These are phyloP conservation scores for Drosophila vallismaia DNA, from an alignment of 2,888 invertebrate species.

Conservation along the genomic window DNA sequence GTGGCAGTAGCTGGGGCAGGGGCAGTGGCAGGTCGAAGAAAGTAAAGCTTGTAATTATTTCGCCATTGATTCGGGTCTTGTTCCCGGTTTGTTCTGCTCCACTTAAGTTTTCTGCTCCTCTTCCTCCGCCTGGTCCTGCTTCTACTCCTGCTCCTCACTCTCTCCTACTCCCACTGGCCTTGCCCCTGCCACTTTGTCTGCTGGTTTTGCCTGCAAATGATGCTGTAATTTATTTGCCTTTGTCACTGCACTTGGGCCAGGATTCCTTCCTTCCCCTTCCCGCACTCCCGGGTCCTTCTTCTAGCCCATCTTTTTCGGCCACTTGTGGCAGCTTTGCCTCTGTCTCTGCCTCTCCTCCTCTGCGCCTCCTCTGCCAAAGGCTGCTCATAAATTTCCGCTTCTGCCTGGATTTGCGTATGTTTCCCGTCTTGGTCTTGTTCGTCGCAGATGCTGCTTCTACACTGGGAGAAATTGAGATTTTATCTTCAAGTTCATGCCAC, in stretches of 20 bases:
- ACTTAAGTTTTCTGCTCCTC: conserved; percentile 15
- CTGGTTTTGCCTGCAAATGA: conserved; percentile 49
- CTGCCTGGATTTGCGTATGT: conserved; percentile 66
- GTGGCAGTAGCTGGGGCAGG: conserved; percentile 7
- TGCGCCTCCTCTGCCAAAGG: conserved; percentile 37
- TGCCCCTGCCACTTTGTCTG: conserved; percentile 32
- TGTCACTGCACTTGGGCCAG: conserved; percentile 49
- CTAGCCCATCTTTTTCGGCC: conserved; percentile 18
- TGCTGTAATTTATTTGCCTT: conserved; percentile 61
- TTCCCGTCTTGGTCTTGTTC: conserved; percentile 51
- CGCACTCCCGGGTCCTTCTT: not conserved
- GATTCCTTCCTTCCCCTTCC: not conserved
- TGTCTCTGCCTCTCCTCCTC: not conserved
- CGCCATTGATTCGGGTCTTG: conserved; percentile 39
- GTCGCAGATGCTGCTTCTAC: conserved; percentile 46
- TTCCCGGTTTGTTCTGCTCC: not conserved
- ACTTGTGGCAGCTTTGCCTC: conserved; percentile 30
- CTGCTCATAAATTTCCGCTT: conserved; percentile 61
- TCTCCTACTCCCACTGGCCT: not conserved
- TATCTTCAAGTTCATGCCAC: not conserved
- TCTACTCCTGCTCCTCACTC: not conserved
- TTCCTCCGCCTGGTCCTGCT: conserved; percentile 9
- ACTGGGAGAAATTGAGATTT: not conserved
- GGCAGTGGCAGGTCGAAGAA: conserved; percentile 15
- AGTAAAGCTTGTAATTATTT: conserved; percentile 45